A percentile compares a stretch with the other conserved stretches of the same genome.
Conservation (phyloP, 2,888 invertebrate species). For the Abscondita cerata region DNA sequence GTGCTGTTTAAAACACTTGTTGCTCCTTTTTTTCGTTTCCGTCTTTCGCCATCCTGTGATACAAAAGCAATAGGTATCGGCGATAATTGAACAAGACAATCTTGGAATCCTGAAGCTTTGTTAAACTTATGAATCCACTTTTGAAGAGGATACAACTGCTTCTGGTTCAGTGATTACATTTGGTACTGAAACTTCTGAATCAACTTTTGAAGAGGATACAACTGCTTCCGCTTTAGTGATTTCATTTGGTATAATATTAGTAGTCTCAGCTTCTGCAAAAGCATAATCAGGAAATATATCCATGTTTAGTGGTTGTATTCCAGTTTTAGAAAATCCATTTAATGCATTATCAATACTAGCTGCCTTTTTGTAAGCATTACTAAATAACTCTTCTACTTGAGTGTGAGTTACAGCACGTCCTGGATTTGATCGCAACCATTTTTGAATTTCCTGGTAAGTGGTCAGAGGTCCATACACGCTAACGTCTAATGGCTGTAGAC, state of each 20-base stretch:
- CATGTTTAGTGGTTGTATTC: no score
- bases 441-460: neutral
- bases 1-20: conserved; percentile 5
- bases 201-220: no score
- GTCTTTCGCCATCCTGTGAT: neutral
- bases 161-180: neutral
- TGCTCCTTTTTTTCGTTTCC: neutral
- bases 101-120: neutral
- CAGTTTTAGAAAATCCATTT: neutral
- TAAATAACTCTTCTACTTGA: neutral
- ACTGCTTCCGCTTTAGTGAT: neutral
- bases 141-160: neutral
- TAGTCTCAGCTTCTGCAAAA: neutral
- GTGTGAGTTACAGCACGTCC: conserved; percentile 1
- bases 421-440: neutral
- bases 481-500: no score
- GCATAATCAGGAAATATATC: no score
- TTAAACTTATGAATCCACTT: neutral
- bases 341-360: no score
- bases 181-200: no score
- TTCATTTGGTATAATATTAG: neutral
- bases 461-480: no score
- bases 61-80: neutral
- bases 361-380: neutral
- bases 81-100: neutral